Evolutionary conservation across 2,888 invertebrate species (phyloP), one percentile per base, ranked within the genome.

Genomic region (Drosophila paranaensis): DNA sequence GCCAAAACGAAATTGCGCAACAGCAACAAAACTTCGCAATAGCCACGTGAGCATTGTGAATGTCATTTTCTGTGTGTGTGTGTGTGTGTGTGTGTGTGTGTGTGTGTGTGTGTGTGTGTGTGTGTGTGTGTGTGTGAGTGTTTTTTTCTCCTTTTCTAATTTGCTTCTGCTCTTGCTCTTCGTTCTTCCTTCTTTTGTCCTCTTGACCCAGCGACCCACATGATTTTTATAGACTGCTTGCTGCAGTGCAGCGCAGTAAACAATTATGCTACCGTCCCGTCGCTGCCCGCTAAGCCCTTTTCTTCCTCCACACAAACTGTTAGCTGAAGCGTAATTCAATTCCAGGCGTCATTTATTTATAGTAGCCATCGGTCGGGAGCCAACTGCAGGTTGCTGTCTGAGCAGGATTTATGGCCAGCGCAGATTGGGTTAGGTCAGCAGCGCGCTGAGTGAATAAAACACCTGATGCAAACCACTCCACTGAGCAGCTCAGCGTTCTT

Each of bases 331-430:
- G 87, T 73, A 88, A 89, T 86, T 86, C 87, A 82, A 89, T 89
- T 90, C 73, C 77, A 79, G 70, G 81, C 77, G 65, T 74, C 82
- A 89, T 89, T 87, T 90, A 90, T 89, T 89, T 89, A 89, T 85
- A 72, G 79, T 69, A 71, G 71, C 69, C 88, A 54, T 71, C 73
- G 72, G 72, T 70, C 66, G 65, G 68, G 25, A 60, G 67, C 30
- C 46, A 55, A 66, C 61, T 51, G 57, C 45, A 51, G 27, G 56
- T 37, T 51, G 25, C 46, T 61, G 70, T 69, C 70, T 85, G 73
- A 45, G 51, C 43, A 71, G 78, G 75, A 85, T 88, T 89, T 85
- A 85, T 85, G 72, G 70, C 56, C 55, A 39, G 55, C 50, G 63
- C 72, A 74, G 89, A 89, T 88, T 85, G 82, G 88, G 85, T 89